phyloP scores from a whole-genome alignment of 2,888 invertebrate genomes.

The Agrilus mali region DNA sequence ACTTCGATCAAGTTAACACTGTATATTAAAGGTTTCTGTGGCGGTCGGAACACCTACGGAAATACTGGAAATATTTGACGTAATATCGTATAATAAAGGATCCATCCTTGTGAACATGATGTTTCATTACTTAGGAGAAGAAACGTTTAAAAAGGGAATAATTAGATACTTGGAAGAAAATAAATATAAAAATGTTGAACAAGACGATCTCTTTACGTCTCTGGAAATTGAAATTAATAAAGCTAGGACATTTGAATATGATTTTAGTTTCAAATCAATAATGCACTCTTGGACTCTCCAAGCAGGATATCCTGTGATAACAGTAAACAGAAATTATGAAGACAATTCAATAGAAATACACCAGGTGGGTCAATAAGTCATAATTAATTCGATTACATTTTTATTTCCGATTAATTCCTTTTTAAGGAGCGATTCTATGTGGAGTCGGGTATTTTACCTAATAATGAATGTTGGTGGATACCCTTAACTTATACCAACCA shows the following conservation, averaged over 20 bases:
- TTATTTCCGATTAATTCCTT: no score
- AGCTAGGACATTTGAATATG: conserved; percentile 36
- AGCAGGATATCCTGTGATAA: conserved; percentile 71
- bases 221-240: conserved; percentile 46
- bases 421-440: conserved; percentile 12
- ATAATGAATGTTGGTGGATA: conserved; percentile 45
- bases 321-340: conserved; percentile 47
- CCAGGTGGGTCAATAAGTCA: no score
- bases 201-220: conserved; percentile 72
- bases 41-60: conserved; percentile 63
- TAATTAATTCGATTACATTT: no score
- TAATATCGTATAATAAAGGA: conserved; percentile 77
- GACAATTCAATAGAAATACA: no score
- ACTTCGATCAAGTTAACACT: no score
- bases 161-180: conserved; percentile 51
- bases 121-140: conserved; percentile 69
- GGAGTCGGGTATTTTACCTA: background rate
- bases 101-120: conserved; percentile 85
- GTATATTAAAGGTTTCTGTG: conserved; percentile 43
- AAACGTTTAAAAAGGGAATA: conserved; percentile 56
- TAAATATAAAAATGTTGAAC: conserved; percentile 62
- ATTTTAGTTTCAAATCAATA: conserved; percentile 53
- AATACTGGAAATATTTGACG: conserved; percentile 73
- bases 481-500: conserved; percentile 46
- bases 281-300: conserved; percentile 84